Evolutionary conservation across 2,797 vertebrate species (phyloP).

Genomic region (Malacoraja senta): DNA sequence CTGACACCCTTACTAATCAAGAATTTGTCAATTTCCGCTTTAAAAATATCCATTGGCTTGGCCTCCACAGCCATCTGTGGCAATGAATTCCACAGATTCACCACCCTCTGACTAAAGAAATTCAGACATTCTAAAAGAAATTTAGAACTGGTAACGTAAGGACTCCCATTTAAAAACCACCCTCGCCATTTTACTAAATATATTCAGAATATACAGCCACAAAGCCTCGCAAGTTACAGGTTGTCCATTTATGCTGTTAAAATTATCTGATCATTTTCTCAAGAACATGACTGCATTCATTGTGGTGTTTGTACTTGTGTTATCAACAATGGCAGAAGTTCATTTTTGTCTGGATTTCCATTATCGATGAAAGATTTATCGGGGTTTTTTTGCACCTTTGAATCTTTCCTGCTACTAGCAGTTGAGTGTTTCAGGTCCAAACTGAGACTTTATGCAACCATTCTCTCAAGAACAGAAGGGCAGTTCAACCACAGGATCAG

Average conservation of each 20-base stretch:
- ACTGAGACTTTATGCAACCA: not conserved
- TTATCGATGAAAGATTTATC: conserved; percentile 50
- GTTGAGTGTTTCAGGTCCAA: not conserved
- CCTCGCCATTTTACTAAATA: not conserved
- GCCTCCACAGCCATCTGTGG: too few species aligned
- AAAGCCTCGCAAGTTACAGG: not conserved
- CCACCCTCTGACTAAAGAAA: too few species aligned
- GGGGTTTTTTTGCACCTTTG: conserved; percentile 46
- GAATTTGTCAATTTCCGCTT: too few species aligned
- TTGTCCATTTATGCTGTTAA: not conserved
- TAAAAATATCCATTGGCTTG: too few species aligned
- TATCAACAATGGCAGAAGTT: not conserved
- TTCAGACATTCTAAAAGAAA: too few species aligned
- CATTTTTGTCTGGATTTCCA: conserved; percentile 43
- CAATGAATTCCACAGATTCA: too few species aligned
- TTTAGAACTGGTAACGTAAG: not conserved
- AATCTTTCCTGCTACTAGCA: conserved; percentile 51
- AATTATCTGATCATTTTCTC: not conserved
- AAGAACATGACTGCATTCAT: not conserved
- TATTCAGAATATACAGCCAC: not conserved
- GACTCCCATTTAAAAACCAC: not conserved
- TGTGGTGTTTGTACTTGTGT: not conserved
- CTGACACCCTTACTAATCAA: too few species aligned
- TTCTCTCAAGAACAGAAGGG: conserved; percentile 26
- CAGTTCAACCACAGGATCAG: conserved; percentile 2